Evolutionary conservation across 2,888 invertebrate species (phyloP).

Genomic region (Ochropacha duplaris): DNA sequence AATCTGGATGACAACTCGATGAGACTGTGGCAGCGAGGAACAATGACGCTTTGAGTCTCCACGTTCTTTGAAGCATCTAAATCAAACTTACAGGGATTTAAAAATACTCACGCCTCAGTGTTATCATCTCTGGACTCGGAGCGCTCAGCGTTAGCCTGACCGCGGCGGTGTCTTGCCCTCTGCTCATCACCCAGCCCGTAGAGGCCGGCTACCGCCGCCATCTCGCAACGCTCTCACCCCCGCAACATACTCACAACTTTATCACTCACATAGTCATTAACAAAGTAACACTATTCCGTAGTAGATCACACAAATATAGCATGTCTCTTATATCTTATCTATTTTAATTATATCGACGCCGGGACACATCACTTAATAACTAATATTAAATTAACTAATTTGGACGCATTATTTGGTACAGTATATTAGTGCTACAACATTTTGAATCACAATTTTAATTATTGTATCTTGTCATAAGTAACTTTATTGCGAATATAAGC

Average conservation of each 20-base stretch:
- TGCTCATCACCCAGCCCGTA: slow-evolving; percentile 91
- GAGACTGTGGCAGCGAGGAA: too few relatives aligned
- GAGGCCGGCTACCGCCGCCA: slow-evolving; percentile 91
- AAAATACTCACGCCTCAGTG: slow-evolving; percentile 82
- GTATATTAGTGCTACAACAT: slow-evolving; percentile 50
- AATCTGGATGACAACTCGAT: too few relatives aligned
- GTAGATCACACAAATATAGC: slow-evolving; percentile 27
- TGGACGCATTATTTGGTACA: slow-evolving; percentile 77
- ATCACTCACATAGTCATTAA: slow-evolving; percentile 31
- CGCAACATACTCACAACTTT: slow-evolving; percentile 38
- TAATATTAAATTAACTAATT: slow-evolving; percentile 66
- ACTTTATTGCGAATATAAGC: slow-evolving; percentile 19
- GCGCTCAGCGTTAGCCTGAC: slow-evolving; percentile 86
- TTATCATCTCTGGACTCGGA: slow-evolving; percentile 84
- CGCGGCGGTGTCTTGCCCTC: slow-evolving; percentile 79
- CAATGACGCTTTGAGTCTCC: neutral
- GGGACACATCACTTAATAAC: slow-evolving; percentile 24
- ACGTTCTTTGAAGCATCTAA: neutral
- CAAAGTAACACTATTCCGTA: slow-evolving; percentile 34
- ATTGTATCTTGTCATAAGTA: slow-evolving; percentile 75
- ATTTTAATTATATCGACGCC: slow-evolving; percentile 12
- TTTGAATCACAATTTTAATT: slow-evolving; percentile 70
- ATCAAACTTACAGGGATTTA: neutral
- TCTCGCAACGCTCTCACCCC: slow-evolving; percentile 58
- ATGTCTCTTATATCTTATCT: slow-evolving; percentile 29